These are phyloP conservation scores for Clitarchus hookeri DNA, from an alignment of 2,888 invertebrate species.

Conservation along the genomic window DNA sequence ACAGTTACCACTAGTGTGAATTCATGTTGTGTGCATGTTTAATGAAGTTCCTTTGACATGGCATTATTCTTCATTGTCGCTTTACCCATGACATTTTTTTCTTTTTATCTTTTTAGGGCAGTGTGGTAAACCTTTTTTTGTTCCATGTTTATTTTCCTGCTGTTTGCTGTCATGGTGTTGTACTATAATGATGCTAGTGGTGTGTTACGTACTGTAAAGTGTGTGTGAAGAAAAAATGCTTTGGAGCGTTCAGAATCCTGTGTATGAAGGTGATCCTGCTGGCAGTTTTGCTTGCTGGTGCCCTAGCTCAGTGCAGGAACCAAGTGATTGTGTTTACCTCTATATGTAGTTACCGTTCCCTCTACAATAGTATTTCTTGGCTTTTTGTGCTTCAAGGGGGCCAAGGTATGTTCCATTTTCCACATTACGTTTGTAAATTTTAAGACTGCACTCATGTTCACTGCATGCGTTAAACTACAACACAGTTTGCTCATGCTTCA, in stretches of 20 bases:
- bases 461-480: background rate
- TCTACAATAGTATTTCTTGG: slow-evolving; percentile 41
- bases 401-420: slow-evolving; percentile 62
- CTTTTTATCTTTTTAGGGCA: too few relatives aligned
- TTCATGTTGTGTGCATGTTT: too few relatives aligned
- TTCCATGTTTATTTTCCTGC: too few relatives aligned
- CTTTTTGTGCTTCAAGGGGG: slow-evolving; percentile 59
- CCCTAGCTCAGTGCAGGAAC: background rate
- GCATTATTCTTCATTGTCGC: too few relatives aligned
- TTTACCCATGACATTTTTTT: too few relatives aligned
- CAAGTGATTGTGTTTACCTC: background rate
- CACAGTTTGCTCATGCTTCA: background rate
- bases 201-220: background rate
- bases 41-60: too few relatives aligned
- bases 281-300: background rate
- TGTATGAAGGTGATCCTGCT: background rate
- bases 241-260: background rate
- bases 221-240: background rate
- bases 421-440: background rate
- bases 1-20: too few relatives aligned
- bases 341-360: background rate
- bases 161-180: too few relatives aligned
- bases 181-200: too few relatives aligned
- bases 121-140: too few relatives aligned
- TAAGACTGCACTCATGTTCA: background rate